Conservation (phyloP, 2,797 vertebrate genomes). For the Bucorvus abyssinicus region DNA sequence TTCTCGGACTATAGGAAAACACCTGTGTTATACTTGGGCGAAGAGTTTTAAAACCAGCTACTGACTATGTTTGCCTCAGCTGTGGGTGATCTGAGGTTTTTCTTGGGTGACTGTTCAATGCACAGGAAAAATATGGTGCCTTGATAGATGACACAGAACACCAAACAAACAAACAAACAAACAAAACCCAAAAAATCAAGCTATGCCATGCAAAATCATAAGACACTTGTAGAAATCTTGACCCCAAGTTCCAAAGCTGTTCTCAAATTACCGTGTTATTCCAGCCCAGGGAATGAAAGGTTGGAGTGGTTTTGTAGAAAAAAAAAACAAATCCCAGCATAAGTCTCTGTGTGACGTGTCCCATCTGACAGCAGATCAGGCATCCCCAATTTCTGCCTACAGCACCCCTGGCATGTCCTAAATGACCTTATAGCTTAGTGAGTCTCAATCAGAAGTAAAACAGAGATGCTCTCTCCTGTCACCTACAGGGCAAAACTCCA, state of each 20-base stretch:
- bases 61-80: background rate
- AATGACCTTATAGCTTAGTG: background rate
- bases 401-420: background rate
- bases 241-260: background rate
- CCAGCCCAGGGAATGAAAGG: background rate
- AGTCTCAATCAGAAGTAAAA: background rate
- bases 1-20: background rate
- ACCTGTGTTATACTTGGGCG: background rate
- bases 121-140: background rate
- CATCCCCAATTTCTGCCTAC: accelerated
- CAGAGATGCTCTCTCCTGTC: background rate
- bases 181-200: background rate
- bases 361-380: background rate
- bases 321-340: background rate
- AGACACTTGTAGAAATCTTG: background rate
- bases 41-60: background rate
- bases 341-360: background rate
- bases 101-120: background rate
- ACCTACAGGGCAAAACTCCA: background rate
- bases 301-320: background rate
- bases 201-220: background rate
- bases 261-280: background rate
- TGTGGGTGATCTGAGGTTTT: background rate
- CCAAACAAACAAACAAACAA: background rate
- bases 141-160: background rate